These are phyloP conservation scores for Cheilosia vulpina DNA, from an alignment of 2,888 invertebrate species.

Conservation along the genomic window DNA sequence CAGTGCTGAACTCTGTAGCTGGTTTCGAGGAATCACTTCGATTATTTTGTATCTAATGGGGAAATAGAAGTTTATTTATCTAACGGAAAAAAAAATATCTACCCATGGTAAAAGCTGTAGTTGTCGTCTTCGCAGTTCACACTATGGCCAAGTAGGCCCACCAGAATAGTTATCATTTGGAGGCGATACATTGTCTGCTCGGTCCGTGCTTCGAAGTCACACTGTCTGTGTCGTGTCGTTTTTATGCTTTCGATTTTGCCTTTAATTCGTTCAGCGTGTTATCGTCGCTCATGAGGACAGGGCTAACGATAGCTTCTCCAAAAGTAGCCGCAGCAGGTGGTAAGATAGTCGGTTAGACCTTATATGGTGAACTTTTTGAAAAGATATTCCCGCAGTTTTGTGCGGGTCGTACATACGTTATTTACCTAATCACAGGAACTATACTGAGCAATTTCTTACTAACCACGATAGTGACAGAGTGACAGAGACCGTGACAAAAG, in stretches of 20 bases:
- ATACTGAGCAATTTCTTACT: too few species aligned
- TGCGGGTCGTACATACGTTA: too few species aligned
- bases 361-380: too few species aligned
- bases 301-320: not conserved
- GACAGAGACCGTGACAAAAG: too few species aligned
- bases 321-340: not conserved
- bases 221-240: not conserved
- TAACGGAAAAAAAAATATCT: not conserved
- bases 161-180: not conserved
- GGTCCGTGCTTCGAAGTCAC: not conserved
- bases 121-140: conserved; percentile 46
- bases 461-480: too few species aligned
- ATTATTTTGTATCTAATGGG: conserved; percentile 59
- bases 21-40: conserved; percentile 38
- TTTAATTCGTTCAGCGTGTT: not conserved
- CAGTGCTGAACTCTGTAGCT: conserved; percentile 19
- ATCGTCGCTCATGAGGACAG: not conserved
- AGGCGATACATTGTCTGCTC: not conserved
- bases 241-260: not conserved
- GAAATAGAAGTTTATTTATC: too few species aligned
- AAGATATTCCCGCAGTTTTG: too few species aligned
- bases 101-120: conserved; percentile 63
- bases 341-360: not conserved
- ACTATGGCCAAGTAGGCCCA: not conserved
- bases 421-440: too few species aligned